Evolutionary conservation across 2,888 invertebrate species (phyloP), one percentile per base, ranked within the genome.

Genomic region (Agrypnus murinus): DNA sequence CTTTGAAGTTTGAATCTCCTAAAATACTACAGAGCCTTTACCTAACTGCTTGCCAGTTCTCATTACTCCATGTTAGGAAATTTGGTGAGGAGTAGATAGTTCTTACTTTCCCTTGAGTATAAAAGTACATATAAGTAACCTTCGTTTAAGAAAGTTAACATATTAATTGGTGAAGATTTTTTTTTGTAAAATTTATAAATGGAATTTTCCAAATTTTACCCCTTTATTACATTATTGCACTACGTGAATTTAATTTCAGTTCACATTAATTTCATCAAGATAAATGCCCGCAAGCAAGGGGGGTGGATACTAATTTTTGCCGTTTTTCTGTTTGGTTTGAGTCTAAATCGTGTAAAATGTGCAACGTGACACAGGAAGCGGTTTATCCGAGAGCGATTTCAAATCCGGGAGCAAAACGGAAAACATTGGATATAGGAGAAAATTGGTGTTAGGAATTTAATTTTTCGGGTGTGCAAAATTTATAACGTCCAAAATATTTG

Each of bases 381-480:
- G 46, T 46, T 60, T 25, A 3, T 60, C 48, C 45, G 62, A 36
- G 38, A 36, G 62, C 45, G 62, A 48, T 62, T 62, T 62, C 48
- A n/a, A 48, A 32, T 60, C 32, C 19, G 60, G 17, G n/a, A n/a
- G n/a, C n/a, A 14, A 62, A 31, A 25, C n/a, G 48, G 46, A n/a
- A 15, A 43, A 46, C 15, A 62, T 36, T 45, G 32, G n/a, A 31
- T 14, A 25, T 40, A 17, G 19, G n/a, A 10, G 45, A 60, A 34
- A 60, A 60, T 46, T 60, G 60, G 60, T 14, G 14, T 38, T 36
- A 46, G 62, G 48, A 46, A 62, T 62, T 34, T 62, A 36, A 62
- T 62, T 62, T 48, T 59, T 48, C 12, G 38, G 15, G 36, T 45
- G 17, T 3, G 34, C 36, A 32, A 55, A 55, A 55, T 55, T 55